Evolutionary conservation across 2,113 vertebrate genomes (phyloP), one percentile per base, ranked within the genome.

Genomic region (Peromyscus californicus): DNA sequence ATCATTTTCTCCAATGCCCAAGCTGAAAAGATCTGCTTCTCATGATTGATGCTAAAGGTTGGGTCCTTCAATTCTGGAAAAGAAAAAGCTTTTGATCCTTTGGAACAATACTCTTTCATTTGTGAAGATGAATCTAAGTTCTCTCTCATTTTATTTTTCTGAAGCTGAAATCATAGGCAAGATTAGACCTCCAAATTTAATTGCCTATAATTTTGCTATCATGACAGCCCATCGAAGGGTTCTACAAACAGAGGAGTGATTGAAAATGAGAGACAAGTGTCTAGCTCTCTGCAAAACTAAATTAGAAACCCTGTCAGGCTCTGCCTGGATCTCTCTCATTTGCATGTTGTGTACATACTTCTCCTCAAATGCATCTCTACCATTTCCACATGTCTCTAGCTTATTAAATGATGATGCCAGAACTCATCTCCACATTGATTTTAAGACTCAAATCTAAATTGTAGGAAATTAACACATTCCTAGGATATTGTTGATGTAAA

Each of bases 121-220:
- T 95, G 86, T 93, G 94, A 95, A 96, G 39, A 75, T 67, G 31
- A 95, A 97, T 96, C 94, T 88, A 98, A 98, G 91, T 82, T 96
- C 76, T 76, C 74, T 87, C 57, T 19, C n/a, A 87, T 90, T 93
- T 31, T 93, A 94, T 96, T 97, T 83, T 89, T 98, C 94, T 89
- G 29, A 84, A 90, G 74, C 96, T 92, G 42, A 86, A 98, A 93
- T 88, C 33, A 91, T 69, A 82, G 97, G 83, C 96, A 94, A 96
- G 95, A 97, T 98, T 98, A 98, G 96, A 80, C 87, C 92, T 97
- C 92, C 90, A 98, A 97, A 97, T 97, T 70, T 94, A 98, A 93
- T 96, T 98, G 93, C 48, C 86, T 97, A 42, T 97, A 97, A 98
- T 98, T 98, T 98, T 98, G 94, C 84, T 95, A 97, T 98, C 97